Base-by-base conservation (phyloP, 2,797 vertebrate species). In the Syndactyla subalaris region DNA sequence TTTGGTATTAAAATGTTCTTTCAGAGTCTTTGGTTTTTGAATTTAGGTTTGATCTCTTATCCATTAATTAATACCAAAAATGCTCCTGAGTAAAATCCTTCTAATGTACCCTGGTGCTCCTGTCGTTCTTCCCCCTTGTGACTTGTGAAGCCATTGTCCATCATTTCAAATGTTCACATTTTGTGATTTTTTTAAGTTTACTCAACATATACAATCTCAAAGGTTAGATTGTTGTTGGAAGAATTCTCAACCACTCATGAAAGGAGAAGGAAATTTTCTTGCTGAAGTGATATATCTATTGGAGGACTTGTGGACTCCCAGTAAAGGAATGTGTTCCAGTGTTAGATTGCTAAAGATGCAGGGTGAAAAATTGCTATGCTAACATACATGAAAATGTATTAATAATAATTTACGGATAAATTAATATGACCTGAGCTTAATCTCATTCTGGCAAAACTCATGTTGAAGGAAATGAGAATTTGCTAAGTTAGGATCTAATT, bases 391-490 rank as follows among this genome's bases (percentile, higher is more conserved):
- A 87, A 70, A 93, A 73, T 55, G 10, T 59, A 82, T 86, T 90
- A 73, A 74, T 88, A 89, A 74, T 80, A 88, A 92, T 93, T 67
- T 94, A 39, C 26, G 65, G 71, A 52, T 93, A 79, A 95, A 94
- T 86, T 92, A 90, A 82, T 92, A 71, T 57, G 41, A 4, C 15
- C 52, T 70, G 61, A 93, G 24, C 22, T 62, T 89, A 93, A 93
- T 95, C 71, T 85, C 32, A 70, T 95, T 94, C 63, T 79, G n/a
- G 58, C 5, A 86, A 92, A 88, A 88, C 23, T 10, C 51, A 67
- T 52, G 51, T 63, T 94, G 74, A 90, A 93, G 54, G 80, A 94
- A 90, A 94, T 95, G 74, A 92, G 48, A 78, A 92, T 94, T 92
- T 88, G 88, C 51, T 70, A 20, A 51, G 11, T 71, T 87, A 87